Evolutionary conservation across 2,888 invertebrate species (phyloP).

Genomic region (Prosapia bicincta): DNA sequence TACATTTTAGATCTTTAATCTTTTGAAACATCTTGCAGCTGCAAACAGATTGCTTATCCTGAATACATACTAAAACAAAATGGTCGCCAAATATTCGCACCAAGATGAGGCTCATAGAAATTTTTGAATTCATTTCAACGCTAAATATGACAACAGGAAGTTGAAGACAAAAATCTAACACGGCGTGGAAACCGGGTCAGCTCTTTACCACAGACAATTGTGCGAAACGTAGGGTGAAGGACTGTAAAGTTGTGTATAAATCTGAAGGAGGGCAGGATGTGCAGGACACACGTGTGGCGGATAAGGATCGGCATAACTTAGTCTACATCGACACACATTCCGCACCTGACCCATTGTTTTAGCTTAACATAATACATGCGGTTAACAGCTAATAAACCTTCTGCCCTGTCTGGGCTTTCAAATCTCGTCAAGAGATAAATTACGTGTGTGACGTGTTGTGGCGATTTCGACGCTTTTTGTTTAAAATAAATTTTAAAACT

Average conservation of each 20-base stretch:
- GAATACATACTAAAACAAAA: background rate
- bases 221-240: background rate
- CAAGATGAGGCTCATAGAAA: background rate
- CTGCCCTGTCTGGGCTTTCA: background rate
- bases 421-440: no score
- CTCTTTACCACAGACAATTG: background rate
- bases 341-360: background rate
- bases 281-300: background rate
- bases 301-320: background rate
- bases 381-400: background rate
- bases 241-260: background rate
- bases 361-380: background rate
- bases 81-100: background rate
- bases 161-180: background rate
- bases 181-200: background rate
- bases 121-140: background rate
- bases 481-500: no score
- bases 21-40: no score
- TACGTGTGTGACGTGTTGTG: no score
- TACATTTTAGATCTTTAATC: no score
- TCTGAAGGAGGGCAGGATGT: slow-evolving; percentile 2
- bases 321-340: background rate
- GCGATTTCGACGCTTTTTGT: no score
- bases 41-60: background rate
- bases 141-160: background rate